A percentile compares a stretch with the other conserved stretches of the same genome.
Evolutionary conservation across 2,888 invertebrate species (phyloP).

Genomic region (Drosophila engyochracea): DNA sequence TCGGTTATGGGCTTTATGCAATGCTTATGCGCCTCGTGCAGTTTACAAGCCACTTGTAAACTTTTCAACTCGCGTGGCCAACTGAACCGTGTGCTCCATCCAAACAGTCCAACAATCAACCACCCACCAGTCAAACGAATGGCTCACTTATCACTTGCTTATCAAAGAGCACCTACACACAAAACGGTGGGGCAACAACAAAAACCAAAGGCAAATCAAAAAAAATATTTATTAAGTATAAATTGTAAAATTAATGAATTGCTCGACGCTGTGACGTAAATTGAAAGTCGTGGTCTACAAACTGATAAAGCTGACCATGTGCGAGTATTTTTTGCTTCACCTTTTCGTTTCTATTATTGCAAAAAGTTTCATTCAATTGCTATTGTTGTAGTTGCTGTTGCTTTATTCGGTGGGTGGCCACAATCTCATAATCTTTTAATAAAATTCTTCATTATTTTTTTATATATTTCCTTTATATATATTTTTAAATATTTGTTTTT

Average conservation of each 20-base stretch:
- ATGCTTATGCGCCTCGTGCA: slow-evolving; percentile 36
- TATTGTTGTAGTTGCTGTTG: slow-evolving; percentile 6
- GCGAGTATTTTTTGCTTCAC: slow-evolving; percentile 18
- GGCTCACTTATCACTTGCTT: slow-evolving; percentile 43
- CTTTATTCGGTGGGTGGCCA: slow-evolving; percentile 55
- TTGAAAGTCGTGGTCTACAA: slow-evolving; percentile 45
- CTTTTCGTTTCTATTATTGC: slow-evolving; percentile 5
- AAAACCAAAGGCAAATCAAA: slow-evolving; percentile 10
- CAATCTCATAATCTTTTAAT: slow-evolving; percentile 55
- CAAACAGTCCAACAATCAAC: slow-evolving; percentile 17
- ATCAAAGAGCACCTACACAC: slow-evolving; percentile 50
- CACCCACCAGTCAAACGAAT: slow-evolving; percentile 20
- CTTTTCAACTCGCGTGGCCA: slow-evolving; percentile 36
- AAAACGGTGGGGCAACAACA: slow-evolving; percentile 5
- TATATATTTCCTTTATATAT: slow-evolving; percentile 29
- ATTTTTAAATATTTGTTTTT: slow-evolving; percentile 35
- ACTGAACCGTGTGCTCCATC: not conserved
- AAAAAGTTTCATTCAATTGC: slow-evolving; percentile 27
- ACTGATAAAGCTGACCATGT: slow-evolving; percentile 54
- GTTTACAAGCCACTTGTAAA: slow-evolving; percentile 48
- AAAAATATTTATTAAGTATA: slow-evolving; percentile 51
- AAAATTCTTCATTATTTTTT: slow-evolving; percentile 45
- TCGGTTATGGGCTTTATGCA: slow-evolving; percentile 71
- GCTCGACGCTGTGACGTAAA: slow-evolving; percentile 69
- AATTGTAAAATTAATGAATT: slow-evolving; percentile 71